Percentiles rank a stretch among this genome's conserved stretches.
Evolutionary conservation across 2,888 invertebrate genomes (phyloP).

Genomic region (Smittia aterrima): DNA sequence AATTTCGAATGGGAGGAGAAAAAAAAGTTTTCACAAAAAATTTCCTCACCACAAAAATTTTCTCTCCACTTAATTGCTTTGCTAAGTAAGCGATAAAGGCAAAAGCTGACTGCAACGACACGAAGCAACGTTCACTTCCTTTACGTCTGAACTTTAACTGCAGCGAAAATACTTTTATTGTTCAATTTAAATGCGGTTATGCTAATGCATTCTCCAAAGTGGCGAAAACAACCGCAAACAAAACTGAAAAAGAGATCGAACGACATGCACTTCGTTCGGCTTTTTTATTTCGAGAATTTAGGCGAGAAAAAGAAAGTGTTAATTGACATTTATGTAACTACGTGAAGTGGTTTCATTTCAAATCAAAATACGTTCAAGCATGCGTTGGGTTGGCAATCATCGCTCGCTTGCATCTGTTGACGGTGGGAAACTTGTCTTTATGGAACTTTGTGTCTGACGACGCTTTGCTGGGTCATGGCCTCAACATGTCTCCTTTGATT

Average conservation of each 20-base stretch:
- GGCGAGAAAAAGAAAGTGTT: slow-evolving; percentile 39
- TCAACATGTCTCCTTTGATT: neutral
- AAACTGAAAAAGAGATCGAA: neutral
- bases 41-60: neutral
- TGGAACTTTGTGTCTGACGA: no score
- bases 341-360: neutral
- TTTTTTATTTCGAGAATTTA: slow-evolving; percentile 11
- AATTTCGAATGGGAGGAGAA: neutral
- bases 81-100: slow-evolving; percentile 1
- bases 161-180: neutral
- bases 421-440: no score
- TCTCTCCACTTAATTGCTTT: neutral
- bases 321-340: slow-evolving; percentile 38
- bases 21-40: neutral
- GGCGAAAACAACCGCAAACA: neutral
- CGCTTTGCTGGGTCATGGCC: slow-evolving; percentile 13
- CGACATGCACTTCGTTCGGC: neutral
- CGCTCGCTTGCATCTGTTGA: no score
- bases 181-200: neutral
- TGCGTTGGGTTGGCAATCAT: no score
- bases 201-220: slow-evolving; percentile 1
- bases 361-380: no score
- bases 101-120: neutral
- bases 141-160: slow-evolving; percentile 18
- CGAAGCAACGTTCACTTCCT: neutral